These are phyloP conservation scores for Sebastolobus alascanus DNA, from an alignment of 2,797 vertebrate species.

Conservation along the genomic window DNA sequence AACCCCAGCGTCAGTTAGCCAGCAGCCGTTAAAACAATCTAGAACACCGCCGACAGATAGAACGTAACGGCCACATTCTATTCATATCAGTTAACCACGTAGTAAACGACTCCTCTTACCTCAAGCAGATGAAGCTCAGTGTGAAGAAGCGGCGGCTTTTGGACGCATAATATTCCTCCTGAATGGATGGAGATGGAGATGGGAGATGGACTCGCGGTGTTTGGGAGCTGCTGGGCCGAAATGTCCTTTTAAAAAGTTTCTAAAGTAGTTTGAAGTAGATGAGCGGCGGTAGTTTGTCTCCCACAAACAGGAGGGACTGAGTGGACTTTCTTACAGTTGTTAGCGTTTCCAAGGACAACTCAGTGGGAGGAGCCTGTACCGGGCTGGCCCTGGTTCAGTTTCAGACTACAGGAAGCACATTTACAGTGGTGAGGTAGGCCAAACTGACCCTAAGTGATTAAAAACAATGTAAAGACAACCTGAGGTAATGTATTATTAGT, in stretches of 20 bases:
- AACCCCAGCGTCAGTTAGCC: neutral
- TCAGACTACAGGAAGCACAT: neutral
- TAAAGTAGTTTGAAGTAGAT: neutral
- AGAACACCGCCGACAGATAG: neutral
- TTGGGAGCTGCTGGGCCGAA: neutral
- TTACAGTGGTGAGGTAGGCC: fast-evolving
- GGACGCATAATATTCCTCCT: constrained; percentile 71
- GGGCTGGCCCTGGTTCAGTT: constrained; percentile 3
- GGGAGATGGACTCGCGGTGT: neutral
- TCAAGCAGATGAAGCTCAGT: constrained; percentile 61
- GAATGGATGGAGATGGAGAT: neutral
- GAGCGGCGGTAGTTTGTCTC: neutral
- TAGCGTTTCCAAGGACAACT: constrained; percentile 83
- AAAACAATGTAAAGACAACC: too few species aligned
- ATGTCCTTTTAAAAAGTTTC: neutral
- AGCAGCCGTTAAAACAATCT: constrained; percentile 35
- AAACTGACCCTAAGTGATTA: neutral
- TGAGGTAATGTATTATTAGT: neutral
- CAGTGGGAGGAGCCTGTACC: constrained; percentile 62
- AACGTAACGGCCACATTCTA: neutral
- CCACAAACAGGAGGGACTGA: constrained; percentile 19
- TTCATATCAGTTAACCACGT: neutral
- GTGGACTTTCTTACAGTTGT: constrained; percentile 73
- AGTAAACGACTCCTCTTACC: constrained; percentile 61
- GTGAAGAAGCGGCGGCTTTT: constrained; percentile 36